These are phyloP conservation scores for Megaceryle alcyon DNA, from an alignment of 2,797 vertebrate species.

Conservation along the genomic window DNA sequence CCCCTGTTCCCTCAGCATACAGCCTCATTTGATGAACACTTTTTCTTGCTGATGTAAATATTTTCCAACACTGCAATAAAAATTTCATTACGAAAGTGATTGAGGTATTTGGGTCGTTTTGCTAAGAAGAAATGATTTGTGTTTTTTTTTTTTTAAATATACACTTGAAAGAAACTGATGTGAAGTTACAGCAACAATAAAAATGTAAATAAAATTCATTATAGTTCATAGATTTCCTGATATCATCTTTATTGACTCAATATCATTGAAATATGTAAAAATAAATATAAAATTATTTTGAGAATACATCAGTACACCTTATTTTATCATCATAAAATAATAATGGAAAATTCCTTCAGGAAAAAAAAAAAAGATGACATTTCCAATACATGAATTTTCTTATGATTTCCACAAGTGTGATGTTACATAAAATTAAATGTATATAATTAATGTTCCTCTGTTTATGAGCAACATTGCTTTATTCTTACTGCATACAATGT, in stretches of 20 bases:
- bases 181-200: slow-evolving; percentile 57
- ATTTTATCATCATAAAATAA: slow-evolving; percentile 53
- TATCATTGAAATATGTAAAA: slow-evolving; percentile 5
- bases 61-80: slow-evolving; percentile 19
- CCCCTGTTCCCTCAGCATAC: neutral
- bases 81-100: slow-evolving; percentile 40
- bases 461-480: slow-evolving; percentile 37
- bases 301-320: slow-evolving; percentile 6
- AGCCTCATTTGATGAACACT: neutral
- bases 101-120: slow-evolving; percentile 37
- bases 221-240: slow-evolving; percentile 46
- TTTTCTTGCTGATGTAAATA: slow-evolving; percentile 39
- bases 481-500: neutral
- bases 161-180: slow-evolving; percentile 52
- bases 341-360: slow-evolving; percentile 29
- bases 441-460: slow-evolving; percentile 56
- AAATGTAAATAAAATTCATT: slow-evolving; percentile 72
- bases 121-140: slow-evolving; percentile 42
- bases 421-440: slow-evolving; percentile 54
- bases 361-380: neutral
- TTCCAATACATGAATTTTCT: slow-evolving; percentile 14
- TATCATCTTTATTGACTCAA: slow-evolving; percentile 45
- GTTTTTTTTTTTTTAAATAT: neutral
- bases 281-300: slow-evolving; percentile 53
- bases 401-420: slow-evolving; percentile 19